phyloP scores from a whole-genome alignment of 1,140 invertebrate species.

The Temnothorax nylanderi region DNA sequence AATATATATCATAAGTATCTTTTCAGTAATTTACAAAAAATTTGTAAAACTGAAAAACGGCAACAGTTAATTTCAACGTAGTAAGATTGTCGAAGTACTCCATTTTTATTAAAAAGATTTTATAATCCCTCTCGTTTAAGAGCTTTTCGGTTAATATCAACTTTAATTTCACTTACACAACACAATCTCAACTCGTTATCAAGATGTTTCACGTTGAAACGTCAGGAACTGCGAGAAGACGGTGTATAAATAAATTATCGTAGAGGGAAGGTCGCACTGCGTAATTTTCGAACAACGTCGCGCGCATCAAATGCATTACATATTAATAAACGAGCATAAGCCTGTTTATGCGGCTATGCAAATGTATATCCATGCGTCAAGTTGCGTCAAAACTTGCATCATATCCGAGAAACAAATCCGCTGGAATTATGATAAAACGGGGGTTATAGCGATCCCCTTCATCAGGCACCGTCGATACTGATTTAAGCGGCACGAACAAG shows the following conservation, averaged over 20 bases:
- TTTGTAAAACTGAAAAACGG: not conserved
- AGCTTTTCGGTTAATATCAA: conserved; percentile 20
- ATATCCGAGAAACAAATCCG: conserved; percentile 4
- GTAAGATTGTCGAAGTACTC: not conserved
- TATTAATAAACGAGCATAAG: not conserved
- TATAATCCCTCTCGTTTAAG: not conserved
- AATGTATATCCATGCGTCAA: not conserved
- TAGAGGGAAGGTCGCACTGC: not conserved
- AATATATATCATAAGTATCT: not conserved
- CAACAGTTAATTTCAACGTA: not conserved
- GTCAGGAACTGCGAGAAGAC: not conserved
- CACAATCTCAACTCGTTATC: conserved; percentile 19
- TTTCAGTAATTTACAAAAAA: not conserved
- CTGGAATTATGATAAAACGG: conserved; percentile 40
- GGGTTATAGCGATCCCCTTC: not conserved
- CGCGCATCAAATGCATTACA: not conserved
- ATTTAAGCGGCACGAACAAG: conserved; percentile 2
- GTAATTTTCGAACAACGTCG: conserved; percentile 7
- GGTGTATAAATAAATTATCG: conserved; percentile 42
- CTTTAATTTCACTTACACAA: conserved; percentile 20
- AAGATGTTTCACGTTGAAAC: conserved; percentile 3
- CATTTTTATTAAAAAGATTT: not conserved
- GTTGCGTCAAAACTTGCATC: not conserved
- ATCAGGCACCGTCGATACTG: not conserved
- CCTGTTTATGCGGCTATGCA: not conserved